These are phyloP conservation scores for Achroia grisella DNA, from an alignment of 1,140 invertebrate genomes.

Conservation along the genomic window DNA sequence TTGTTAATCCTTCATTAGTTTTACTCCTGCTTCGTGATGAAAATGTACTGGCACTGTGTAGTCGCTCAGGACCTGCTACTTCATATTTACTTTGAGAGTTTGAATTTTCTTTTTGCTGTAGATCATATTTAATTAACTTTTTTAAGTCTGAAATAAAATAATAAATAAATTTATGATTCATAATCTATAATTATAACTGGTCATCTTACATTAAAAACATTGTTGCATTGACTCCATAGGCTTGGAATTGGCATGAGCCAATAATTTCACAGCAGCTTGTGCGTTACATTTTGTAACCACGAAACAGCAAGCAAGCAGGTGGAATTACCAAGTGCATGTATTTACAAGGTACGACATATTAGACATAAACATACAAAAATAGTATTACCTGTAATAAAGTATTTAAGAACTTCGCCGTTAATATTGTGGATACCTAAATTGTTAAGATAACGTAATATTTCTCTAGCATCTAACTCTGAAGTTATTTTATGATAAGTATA, in stretches of 20 bases:
- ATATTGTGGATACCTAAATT: slow-evolving; percentile 31
- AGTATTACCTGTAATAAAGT: slow-evolving; percentile 15
- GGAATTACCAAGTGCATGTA: no score
- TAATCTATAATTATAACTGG: no score
- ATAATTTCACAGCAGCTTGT: no score
- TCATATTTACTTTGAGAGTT: slow-evolving; percentile 21
- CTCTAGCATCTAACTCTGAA: slow-evolving; percentile 19
- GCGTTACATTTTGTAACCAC: no score
- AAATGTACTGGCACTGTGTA: slow-evolving; percentile 66
- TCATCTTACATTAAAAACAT: no score
- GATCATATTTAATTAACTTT: slow-evolving; percentile 74
- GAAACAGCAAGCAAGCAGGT: no score
- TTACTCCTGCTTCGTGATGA: slow-evolving; percentile 59
- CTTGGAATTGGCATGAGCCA: no score
- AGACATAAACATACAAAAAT: no score
- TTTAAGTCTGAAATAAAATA: slow-evolving; percentile 73
- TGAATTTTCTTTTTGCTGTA: slow-evolving; percentile 29
- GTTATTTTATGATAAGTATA: slow-evolving; percentile 11
- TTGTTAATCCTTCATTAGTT: slow-evolving; percentile 16
- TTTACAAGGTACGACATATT: no score
- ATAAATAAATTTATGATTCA: no score
- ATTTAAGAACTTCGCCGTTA: slow-evolving; percentile 20
- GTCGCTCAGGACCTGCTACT: slow-evolving; percentile 48
- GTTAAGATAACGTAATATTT: slow-evolving; percentile 27
- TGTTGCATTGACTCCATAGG: no score